Conservation (phyloP, 2,797 vertebrate genomes). For the Micromesistius poutassou region DNA sequence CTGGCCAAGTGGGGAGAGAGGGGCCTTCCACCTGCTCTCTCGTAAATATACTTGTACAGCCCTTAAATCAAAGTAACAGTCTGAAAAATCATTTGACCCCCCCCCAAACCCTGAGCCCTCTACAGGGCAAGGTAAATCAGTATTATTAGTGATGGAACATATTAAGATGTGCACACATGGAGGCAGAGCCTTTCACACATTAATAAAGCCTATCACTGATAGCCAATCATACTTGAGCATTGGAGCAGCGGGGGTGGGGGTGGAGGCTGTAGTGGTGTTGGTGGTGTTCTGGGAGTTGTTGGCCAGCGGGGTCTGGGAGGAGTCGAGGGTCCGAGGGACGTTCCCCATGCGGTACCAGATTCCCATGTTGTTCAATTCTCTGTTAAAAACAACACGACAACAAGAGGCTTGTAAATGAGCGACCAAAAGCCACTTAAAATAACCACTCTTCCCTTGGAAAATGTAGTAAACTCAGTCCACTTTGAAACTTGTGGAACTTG, state of each 20-base stretch:
- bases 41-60: not conserved
- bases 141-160: no score
- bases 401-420: not conserved
- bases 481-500: not conserved
- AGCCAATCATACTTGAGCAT: slow-evolving; percentile 80
- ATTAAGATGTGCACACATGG: not conserved
- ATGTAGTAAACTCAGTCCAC: not conserved
- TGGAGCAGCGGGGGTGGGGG: slow-evolving; percentile 73
- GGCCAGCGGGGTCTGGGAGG: slow-evolving; percentile 56
- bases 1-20: not conserved
- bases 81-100: no score
- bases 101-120: no score
- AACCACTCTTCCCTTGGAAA: not conserved
- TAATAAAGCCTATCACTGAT: not conserved
- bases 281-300: slow-evolving; percentile 76
- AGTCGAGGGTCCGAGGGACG: slow-evolving; percentile 87
- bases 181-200: not conserved
- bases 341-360: slow-evolving; percentile 99
- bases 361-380: slow-evolving; percentile 97
- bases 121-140: no score
- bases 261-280: slow-evolving; percentile 58
- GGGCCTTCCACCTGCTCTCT: not conserved
- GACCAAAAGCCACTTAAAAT: not conserved
- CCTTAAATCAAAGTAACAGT: not conserved
- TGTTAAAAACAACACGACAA: slow-evolving; percentile 48